Conservation (phyloP, 1,140 invertebrate species). For the Drosophila suzukii region DNA sequence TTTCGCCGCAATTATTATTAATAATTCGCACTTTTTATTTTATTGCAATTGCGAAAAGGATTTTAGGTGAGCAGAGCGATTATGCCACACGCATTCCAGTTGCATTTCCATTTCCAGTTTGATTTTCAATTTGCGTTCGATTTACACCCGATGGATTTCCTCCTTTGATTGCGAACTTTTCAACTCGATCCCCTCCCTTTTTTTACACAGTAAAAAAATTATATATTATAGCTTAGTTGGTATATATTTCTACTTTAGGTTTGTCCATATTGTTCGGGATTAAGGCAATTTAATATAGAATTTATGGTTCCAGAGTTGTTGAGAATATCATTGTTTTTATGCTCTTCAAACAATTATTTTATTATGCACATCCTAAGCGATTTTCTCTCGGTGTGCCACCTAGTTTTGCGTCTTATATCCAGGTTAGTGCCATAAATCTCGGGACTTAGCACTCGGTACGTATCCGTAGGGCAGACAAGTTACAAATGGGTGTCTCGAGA, state of each 20-base stretch:
- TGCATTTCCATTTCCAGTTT: conserved; percentile 23
- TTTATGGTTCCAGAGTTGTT: no score
- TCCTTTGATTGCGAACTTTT: conserved; percentile 4
- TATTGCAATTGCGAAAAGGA: conserved; percentile 17
- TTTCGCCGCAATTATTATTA: conserved; percentile 11
- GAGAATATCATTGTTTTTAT: no score
- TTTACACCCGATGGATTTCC: conserved; percentile 22
- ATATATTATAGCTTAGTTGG: background rate
- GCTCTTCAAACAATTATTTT: no score
- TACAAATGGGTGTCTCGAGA: conserved; percentile 11
- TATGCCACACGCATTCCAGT: conserved; percentile 18
- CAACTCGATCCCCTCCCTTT: background rate
- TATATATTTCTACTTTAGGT: no score
- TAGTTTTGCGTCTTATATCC: background rate
- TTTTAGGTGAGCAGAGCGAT: conserved; percentile 2
- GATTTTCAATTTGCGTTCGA: conserved; percentile 24
- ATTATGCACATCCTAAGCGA: background rate
- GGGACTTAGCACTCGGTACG: background rate
- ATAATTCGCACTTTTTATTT: conserved; percentile 3
- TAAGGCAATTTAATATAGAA: no score
- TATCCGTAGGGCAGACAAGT: conserved; percentile 26
- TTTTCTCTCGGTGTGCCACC: background rate
- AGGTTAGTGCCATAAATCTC: background rate
- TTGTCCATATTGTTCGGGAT: no score
- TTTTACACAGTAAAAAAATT: background rate